Conservation (phyloP, 2,888 invertebrate species). For the Andrena dorsata region DNA sequence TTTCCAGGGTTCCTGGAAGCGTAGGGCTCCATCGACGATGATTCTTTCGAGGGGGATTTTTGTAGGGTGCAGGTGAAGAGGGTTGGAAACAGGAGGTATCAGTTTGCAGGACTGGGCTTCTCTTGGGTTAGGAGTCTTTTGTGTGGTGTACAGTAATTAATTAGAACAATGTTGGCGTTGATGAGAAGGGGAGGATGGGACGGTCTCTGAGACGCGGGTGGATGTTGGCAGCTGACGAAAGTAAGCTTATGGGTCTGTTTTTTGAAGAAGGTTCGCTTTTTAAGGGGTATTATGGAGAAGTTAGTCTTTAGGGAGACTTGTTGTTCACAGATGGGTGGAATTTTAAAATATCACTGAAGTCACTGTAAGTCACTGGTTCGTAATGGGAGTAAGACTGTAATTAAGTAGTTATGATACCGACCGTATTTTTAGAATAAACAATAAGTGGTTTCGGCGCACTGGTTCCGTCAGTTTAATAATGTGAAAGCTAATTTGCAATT, state of each 20-base stretch:
- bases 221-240: neutral
- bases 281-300: too few relatives aligned
- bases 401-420: too few relatives aligned
- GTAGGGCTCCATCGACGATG: neutral
- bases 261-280: neutral
- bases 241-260: neutral
- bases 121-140: slow-evolving; percentile 3
- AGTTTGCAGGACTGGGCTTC: slow-evolving; percentile 14
- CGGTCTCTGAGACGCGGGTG: neutral
- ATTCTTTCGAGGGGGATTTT: slow-evolving; percentile 4
- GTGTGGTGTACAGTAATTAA: slow-evolving; percentile 29
- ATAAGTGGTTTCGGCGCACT: too few relatives aligned
- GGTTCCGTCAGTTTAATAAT: too few relatives aligned
- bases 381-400: too few relatives aligned
- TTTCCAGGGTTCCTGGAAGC: neutral
- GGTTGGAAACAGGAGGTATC: neutral
- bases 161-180: slow-evolving; percentile 29
- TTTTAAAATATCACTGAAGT: too few relatives aligned
- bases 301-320: too few relatives aligned
- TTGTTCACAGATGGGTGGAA: too few relatives aligned
- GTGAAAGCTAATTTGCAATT: too few relatives aligned
- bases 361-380: too few relatives aligned
- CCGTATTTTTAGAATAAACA: too few relatives aligned
- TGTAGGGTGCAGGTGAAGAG: slow-evolving; percentile 1
- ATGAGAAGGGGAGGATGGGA: slow-evolving; percentile 7